Percentiles rank a stretch among this genome's conserved stretches.
These are phyloP conservation scores for Melanerpes formicivorus DNA, from an alignment of 2,113 vertebrate species.

Conservation along the genomic window DNA sequence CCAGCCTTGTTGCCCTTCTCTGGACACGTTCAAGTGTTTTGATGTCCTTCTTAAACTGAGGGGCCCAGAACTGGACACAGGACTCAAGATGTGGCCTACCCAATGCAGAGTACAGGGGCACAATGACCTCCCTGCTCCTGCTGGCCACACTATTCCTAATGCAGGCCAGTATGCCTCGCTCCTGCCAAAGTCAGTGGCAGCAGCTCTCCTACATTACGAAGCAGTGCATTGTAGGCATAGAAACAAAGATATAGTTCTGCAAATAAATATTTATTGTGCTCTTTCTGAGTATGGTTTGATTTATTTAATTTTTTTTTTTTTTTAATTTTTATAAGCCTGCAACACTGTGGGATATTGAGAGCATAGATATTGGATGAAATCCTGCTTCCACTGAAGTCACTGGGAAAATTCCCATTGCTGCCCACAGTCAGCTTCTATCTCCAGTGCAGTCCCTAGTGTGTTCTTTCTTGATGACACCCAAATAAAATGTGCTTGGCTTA, in stretches of 20 bases:
- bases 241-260: not conserved
- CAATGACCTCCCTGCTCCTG: too few relatives aligned
- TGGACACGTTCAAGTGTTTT: too few relatives aligned
- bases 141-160: too few relatives aligned
- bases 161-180: not conserved
- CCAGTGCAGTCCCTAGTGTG: not conserved
- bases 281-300: not conserved
- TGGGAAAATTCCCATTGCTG: conserved; percentile 9
- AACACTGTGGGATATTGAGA: not conserved
- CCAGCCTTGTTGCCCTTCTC: too few relatives aligned
- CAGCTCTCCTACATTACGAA: not conserved
- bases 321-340: not conserved
- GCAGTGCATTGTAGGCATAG: not conserved
- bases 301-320: not conserved
- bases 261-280: not conserved
- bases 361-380: not conserved
- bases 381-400: not conserved
- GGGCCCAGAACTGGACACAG: too few relatives aligned
- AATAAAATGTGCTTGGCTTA: conserved; percentile 46
- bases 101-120: too few relatives aligned
- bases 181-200: not conserved
- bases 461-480: conserved; percentile 13
- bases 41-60: too few relatives aligned
- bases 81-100: too few relatives aligned
- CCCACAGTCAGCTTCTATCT: not conserved